phyloP scores from a whole-genome alignment of 2,113 vertebrate genomes.

The Orcinus orca region DNA sequence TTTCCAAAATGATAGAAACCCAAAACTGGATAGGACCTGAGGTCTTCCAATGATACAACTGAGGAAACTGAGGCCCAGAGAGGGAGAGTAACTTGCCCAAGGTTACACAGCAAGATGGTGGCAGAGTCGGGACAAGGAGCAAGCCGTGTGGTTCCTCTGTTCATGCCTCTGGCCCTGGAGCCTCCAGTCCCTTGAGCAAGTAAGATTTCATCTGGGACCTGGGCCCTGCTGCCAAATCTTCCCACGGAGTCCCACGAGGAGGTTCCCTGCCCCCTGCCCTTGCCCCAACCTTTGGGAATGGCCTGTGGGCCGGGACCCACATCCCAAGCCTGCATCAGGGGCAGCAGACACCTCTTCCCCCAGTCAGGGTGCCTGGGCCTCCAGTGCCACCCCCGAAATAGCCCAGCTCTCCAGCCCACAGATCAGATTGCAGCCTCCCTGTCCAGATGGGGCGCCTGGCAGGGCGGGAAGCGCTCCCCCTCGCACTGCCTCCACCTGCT shows the following conservation, averaged over 20 bases:
- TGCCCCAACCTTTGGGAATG: neutral
- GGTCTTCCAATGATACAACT: neutral
- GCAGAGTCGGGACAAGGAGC: neutral
- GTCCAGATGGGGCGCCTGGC: constrained; percentile 66
- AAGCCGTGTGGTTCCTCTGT: neutral
- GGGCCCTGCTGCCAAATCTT: neutral
- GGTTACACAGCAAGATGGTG: neutral
- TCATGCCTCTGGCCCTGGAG: neutral
- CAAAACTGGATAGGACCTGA: neutral
- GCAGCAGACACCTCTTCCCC: constrained; percentile 50
- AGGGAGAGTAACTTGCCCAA: neutral
- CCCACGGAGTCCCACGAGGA: neutral
- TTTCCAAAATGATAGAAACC: neutral
- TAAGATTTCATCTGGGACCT: neutral
- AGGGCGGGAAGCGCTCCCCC: neutral
- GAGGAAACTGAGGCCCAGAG: neutral
- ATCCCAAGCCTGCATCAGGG: neutral
- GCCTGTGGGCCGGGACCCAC: neutral
- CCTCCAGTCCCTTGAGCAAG: neutral
- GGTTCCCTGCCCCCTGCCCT: neutral
- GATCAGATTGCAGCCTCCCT: constrained; percentile 63
- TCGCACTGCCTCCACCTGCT: neutral
- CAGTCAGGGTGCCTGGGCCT: constrained; percentile 57
- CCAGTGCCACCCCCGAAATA: constrained; percentile 72
- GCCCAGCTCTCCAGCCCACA: constrained; percentile 55